These are phyloP conservation scores for Leucosticte australis DNA, from an alignment of 2,113 vertebrate species.

Conservation along the genomic window DNA sequence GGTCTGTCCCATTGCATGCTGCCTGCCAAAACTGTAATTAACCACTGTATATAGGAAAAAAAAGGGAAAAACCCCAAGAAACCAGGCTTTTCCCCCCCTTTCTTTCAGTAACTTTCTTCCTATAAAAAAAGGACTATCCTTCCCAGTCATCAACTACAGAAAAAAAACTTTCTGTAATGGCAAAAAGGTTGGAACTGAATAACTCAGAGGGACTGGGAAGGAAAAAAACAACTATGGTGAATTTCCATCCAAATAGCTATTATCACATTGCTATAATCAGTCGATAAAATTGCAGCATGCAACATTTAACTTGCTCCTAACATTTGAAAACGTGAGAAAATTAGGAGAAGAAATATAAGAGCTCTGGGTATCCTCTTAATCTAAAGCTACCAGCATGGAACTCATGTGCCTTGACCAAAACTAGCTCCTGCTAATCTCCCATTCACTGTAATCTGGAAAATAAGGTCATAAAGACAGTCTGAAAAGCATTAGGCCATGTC, in stretches of 20 bases:
- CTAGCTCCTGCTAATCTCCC: neutral
- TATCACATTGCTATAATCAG: neutral
- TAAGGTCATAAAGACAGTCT: neutral
- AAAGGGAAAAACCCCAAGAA: neutral
- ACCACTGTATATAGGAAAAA: neutral
- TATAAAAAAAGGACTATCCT: constrained; percentile 47
- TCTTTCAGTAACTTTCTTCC: constrained; percentile 3
- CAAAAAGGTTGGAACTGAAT: neutral
- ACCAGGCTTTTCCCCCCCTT: fast-evolving
- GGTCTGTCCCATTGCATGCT: neutral
- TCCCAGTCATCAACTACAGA: neutral
- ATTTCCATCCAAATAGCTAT: neutral
- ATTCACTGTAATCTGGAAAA: neutral
- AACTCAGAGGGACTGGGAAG: neutral
- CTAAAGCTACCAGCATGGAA: neutral
- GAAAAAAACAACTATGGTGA: neutral
- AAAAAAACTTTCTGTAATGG: neutral
- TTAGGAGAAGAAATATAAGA: neutral
- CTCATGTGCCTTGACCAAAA: neutral
- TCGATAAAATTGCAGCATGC: neutral
- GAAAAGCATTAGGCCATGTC: neutral
- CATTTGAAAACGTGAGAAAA: neutral
- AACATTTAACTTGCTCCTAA: neutral
- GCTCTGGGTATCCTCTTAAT: neutral
- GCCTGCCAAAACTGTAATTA: constrained; percentile 33